phyloP scores from a whole-genome alignment of 2,113 vertebrate genomes.

The Dasyornis broadbenti region DNA sequence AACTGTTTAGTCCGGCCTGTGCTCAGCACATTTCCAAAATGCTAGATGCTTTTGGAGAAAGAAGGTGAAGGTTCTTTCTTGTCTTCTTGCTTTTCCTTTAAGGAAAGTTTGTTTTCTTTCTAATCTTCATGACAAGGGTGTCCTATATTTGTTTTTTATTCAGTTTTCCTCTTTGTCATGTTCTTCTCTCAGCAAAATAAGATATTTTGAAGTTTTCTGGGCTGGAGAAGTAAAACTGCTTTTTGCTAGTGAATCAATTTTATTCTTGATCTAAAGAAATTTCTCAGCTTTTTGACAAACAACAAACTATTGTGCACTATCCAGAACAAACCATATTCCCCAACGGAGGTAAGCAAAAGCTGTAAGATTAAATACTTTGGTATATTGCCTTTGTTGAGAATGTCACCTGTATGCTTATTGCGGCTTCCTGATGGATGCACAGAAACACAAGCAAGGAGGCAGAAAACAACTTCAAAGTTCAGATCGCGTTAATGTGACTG shows the following conservation, averaged over 20 bases:
- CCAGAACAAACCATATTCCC: background rate
- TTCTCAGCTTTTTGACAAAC: background rate
- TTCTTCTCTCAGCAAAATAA: background rate
- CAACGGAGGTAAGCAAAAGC: background rate
- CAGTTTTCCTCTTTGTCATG: background rate
- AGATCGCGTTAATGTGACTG: background rate
- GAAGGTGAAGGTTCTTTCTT: background rate
- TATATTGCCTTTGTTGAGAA: background rate
- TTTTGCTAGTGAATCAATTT: background rate
- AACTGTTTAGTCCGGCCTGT: background rate
- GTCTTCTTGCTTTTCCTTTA: background rate
- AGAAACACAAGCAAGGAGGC: background rate
- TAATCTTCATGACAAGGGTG: background rate
- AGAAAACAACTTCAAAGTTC: background rate
- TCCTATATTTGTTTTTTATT: background rate
- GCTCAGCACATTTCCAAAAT: background rate
- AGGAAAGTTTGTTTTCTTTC: background rate
- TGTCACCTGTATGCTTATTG: background rate
- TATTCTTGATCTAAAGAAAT: background rate
- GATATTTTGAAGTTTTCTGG: background rate
- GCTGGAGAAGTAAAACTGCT: background rate
- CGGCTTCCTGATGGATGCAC: background rate
- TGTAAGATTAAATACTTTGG: background rate
- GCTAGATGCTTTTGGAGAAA: background rate
- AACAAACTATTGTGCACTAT: background rate